A percentile compares a stretch with the other conserved stretches of the same genome.
These are phyloP conservation scores for Triops cancriformis DNA, from an alignment of 1,140 invertebrate genomes.

Conservation along the genomic window DNA sequence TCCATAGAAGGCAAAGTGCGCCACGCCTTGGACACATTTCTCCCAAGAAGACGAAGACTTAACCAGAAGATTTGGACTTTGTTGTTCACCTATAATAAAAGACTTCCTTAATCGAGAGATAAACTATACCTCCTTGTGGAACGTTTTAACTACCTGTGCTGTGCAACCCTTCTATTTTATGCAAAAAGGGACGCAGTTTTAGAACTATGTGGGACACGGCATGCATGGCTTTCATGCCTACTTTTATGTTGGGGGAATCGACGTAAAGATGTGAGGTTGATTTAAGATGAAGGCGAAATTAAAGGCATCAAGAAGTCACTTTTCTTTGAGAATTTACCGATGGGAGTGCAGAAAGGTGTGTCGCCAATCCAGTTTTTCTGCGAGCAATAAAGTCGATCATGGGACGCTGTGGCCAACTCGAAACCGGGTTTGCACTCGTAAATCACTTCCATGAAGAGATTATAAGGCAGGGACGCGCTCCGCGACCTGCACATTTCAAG, in stretches of 20 bases:
- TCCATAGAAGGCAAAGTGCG: slow-evolving; percentile 1
- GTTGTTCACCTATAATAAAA: background rate
- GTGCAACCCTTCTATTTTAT: background rate
- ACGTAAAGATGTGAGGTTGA: background rate
- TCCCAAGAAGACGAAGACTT: background rate
- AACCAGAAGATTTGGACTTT: background rate
- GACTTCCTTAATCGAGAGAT: background rate
- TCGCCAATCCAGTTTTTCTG: slow-evolving; percentile 24
- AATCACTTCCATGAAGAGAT: slow-evolving; percentile 27
- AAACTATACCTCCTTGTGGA: background rate
- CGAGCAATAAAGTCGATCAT: slow-evolving; percentile 26
- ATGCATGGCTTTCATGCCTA: background rate
- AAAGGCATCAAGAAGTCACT: too few relatives aligned
- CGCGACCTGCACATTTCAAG: slow-evolving; percentile 18
- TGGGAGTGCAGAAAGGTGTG: slow-evolving; percentile 17
- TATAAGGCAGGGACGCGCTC: slow-evolving; percentile 21
- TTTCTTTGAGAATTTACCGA: background rate
- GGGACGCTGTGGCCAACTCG: slow-evolving; percentile 18
- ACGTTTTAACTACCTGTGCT: background rate
- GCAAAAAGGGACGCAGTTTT: background rate
- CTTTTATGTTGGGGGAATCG: background rate
- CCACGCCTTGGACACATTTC: background rate
- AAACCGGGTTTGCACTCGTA: slow-evolving; percentile 26
- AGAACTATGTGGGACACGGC: background rate
- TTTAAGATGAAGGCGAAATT: too few relatives aligned